Percentiles rank a stretch among this genome's conserved stretches.
These are phyloP conservation scores for Burhinus bistriatus DNA, from an alignment of 2,113 vertebrate genomes.

Conservation along the genomic window DNA sequence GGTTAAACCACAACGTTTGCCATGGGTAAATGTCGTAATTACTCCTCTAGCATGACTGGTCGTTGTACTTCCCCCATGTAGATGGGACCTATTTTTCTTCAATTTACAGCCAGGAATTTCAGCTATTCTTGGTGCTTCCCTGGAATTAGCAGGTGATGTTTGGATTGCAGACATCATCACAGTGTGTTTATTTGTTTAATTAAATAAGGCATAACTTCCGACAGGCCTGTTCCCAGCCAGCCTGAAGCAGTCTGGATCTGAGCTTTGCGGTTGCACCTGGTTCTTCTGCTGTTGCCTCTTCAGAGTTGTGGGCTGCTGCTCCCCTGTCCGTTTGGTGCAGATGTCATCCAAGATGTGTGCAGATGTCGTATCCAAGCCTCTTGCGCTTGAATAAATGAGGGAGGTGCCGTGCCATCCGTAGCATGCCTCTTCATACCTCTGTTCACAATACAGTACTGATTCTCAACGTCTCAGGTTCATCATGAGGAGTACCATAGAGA, in stretches of 20 bases:
- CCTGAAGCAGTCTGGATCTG: neutral
- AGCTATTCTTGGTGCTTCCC: neutral
- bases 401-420: too few relatives aligned
- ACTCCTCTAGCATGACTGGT: neutral
- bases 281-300: neutral
- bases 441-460: too few relatives aligned
- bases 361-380: too few relatives aligned
- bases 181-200: neutral
- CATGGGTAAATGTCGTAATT: neutral
- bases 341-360: too few relatives aligned
- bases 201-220: neutral
- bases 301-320: neutral
- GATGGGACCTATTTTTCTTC: neutral
- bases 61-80: accelerated
- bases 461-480: neutral
- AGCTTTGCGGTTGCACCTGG: neutral
- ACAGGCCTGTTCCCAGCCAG: neutral
- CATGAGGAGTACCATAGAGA: neutral
- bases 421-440: too few relatives aligned
- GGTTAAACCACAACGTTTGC: neutral
- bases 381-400: too few relatives aligned
- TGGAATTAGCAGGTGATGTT: neutral
- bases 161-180: neutral
- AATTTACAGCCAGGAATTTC: neutral
- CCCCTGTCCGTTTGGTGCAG: neutral